Evolutionary conservation across 2,888 invertebrate species (phyloP), one percentile per base, ranked within the genome.

Genomic region (Melikaiella ostensackeni): DNA sequence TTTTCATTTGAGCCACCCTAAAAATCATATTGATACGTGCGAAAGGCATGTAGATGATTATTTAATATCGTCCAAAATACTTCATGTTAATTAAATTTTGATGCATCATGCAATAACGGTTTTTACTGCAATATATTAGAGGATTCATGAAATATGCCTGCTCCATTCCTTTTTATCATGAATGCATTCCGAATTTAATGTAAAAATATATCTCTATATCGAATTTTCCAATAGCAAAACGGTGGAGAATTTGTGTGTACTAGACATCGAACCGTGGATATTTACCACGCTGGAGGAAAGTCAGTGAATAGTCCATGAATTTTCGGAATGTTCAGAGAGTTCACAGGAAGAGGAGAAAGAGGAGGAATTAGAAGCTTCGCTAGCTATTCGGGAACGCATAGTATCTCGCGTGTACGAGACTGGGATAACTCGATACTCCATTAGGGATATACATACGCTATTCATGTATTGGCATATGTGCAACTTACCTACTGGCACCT

Each of bases 331-430:
- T 80, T 81, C 63, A 27, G 75, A 79, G 76, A 79, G 76, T 74
- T 79, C 35, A 24, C 16, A 35, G 19, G 63, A 38, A 35, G 33
- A 75, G 42, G 50, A 57, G 35, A 70, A 63, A 50, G 50, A 61
- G 76, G 78, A 77, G 78, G 81, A 87, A 83, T 86, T 82, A 83
- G 84, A 83, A 80, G 84, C 83, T 81, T 83, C 79, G 79, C 82
- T 84, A 86, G 81, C 83, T 81, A 84, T 84, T 85, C 84, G 83
- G 66, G 66, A 66, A 30, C 66, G 50, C 27, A 66, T 46, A 46
- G n/a, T 66, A 66, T 66, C 66, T 66, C 46, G 66, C 27, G 5
- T 42, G 66, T 66, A 46, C 66, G 46, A 66, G 42, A 66, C 46
- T 66, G 66, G 66, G 66, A 66, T 46, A 63, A 66, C 46, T 66